These are phyloP conservation scores for Dromas ardeola DNA, from an alignment of 2,113 vertebrate species.

Conservation along the genomic window DNA sequence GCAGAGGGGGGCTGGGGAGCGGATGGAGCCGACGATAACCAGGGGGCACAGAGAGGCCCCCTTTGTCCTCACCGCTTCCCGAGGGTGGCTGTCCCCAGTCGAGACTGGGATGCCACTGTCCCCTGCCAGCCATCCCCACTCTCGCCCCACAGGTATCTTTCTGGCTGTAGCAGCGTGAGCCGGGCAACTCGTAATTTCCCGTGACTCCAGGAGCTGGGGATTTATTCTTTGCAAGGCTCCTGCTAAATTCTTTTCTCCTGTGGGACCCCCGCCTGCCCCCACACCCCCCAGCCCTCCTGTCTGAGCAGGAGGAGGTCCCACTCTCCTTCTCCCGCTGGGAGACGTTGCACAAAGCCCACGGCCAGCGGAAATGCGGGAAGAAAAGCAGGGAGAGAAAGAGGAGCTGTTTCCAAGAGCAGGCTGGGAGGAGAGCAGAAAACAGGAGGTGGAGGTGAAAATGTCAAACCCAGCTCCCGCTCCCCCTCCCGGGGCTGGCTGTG, in stretches of 20 bases:
- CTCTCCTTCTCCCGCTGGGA: neutral
- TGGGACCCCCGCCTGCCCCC: neutral
- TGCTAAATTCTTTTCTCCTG: neutral
- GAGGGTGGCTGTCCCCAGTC: neutral
- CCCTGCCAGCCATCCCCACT: neutral
- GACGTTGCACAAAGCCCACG: neutral
- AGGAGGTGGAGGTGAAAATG: conserved; percentile 46
- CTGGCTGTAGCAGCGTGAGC: neutral
- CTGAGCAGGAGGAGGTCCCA: neutral
- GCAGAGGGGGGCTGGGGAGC: neutral
- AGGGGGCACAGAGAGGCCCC: neutral
- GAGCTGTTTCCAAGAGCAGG: neutral
- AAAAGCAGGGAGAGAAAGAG: neutral
- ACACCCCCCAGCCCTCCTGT: neutral
- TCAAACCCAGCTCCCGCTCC: neutral
- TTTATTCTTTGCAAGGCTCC: neutral
- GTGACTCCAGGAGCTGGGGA: neutral
- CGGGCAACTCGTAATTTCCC: neutral
- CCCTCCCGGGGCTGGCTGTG: neutral
- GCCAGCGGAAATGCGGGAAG: neutral
- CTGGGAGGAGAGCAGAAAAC: conserved; percentile 28
- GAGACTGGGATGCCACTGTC: neutral
- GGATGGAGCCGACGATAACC: neutral
- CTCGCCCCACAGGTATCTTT: neutral
- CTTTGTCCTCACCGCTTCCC: neutral